Evolutionary conservation across 1,140 invertebrate genomes (phyloP).

Genomic region (Augochlora pura): DNA sequence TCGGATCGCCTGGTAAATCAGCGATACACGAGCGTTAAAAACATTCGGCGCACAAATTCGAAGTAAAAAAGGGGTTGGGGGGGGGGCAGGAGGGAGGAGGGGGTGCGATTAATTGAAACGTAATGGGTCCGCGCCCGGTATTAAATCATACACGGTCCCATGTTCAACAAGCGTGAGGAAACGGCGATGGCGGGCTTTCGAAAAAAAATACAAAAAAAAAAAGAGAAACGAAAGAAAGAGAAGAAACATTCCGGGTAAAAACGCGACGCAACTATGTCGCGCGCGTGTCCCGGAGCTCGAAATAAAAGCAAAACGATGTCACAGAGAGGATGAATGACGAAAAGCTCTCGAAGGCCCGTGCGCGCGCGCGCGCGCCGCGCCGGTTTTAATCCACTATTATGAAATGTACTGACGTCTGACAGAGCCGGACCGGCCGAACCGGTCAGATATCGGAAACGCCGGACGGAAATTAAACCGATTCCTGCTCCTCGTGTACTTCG

Average conservation of each 20-base stretch:
- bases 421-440: too few relatives aligned
- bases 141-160: conserved; percentile 17
- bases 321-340: conserved; percentile 39
- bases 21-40: not conserved
- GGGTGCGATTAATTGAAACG: not conserved
- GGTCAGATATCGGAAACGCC: conserved; percentile 62
- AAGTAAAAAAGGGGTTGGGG: not conserved
- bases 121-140: not conserved
- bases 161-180: conserved; percentile 14
- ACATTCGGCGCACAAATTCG: not conserved
- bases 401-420: conserved; percentile 61
- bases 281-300: conserved; percentile 9
- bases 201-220: too few relatives aligned
- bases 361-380: conserved; percentile 3
- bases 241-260: conserved; percentile 23
- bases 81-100: too few relatives aligned
- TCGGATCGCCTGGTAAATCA: too few relatives aligned
- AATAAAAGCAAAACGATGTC: conserved; percentile 64
- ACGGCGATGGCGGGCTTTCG: too few relatives aligned
- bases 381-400: conserved; percentile 66
- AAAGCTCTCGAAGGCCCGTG: conserved; percentile 34
- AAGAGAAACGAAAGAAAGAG: too few relatives aligned
- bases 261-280: conserved; percentile 19
- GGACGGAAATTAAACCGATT: conserved; percentile 70
- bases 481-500: conserved; percentile 37